Base-by-base conservation (phyloP, 2,113 vertebrate species). In the Sylvietta virens region DNA sequence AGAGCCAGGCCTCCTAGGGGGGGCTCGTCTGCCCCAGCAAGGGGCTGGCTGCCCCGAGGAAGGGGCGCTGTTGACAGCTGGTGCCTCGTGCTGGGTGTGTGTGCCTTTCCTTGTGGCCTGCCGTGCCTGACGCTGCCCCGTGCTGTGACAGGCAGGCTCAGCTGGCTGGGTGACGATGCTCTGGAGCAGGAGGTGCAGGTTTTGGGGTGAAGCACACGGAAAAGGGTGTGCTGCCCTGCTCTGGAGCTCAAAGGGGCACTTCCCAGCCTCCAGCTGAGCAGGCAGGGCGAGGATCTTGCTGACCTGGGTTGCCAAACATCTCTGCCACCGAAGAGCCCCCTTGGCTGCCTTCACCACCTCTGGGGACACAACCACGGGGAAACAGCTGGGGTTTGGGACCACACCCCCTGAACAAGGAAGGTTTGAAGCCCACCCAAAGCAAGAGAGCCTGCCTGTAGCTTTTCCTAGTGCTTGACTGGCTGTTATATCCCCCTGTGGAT, bases 391-490 rank as follows among this genome's bases (percentile, higher is more conserved):
- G 60, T 73, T 33, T 35, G 92, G 92, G 90, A 60, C 47, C 80
- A 73, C 51, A 10, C 17, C 24, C 47, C n/a, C 82, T 48, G 50
- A 42, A 28, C 13, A 11, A 81, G 67, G 76, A 70, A 70, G 56
- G 93, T 88, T 51, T 26, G 4, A 83, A 66, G 56, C 54, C 58
- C 56, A 18, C 81, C 90, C 85, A 78, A 90, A 92, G 81, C 88
- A 37, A 31, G 83, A 31, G 83, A 96, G 70, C 86, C 95, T 91
- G 92, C 82, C 82, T 69, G 54, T 80, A 91, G 74, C 35, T 83
- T 93, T 89, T 82, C 26, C 45, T 35, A 88, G 85, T 50, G 54
- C 69, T 87, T 3, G 5, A 6, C 76, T 81, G 47, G 74, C 54
- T 64, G 67, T 77, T 80, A 3, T 1, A 54, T 62, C n/a, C 86